Base-by-base conservation (phyloP, 2,888 invertebrate genomes). In the Serrognathus titanus region DNA sequence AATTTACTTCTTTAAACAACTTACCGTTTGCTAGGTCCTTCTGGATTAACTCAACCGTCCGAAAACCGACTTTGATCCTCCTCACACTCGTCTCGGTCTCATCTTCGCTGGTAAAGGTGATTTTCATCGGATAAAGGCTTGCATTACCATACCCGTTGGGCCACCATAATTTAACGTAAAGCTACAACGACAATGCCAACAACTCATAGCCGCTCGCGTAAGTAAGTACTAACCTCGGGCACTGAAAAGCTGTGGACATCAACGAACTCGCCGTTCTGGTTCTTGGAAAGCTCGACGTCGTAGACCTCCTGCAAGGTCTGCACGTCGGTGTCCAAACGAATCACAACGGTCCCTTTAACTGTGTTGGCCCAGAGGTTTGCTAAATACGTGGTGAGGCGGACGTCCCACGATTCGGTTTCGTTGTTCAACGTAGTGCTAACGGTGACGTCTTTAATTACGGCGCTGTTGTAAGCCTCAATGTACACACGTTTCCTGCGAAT, bases 121-220 rank as follows among this genome's bases (percentile, higher is more conserved):
- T 80, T 54, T 79, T 78, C 48, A 93, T 71, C 5, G 81, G 77
- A 71, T 97, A 97, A 3, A 97, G 77, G 0, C 82, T 81, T 72
- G 92, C 95, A 1, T 82, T 75, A 1, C 96, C 96, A 69, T 86
- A 90, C 13, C 95, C 97, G 76, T 94, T 96, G 0, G 98, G 98
- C 97, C 97, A 98, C 98, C 98, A 98, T 13, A 82, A 67, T 43
- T 82, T 73, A 0, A 90, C 82, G 47, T 74, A 66, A 35, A 73
- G 67, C 83, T 84, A 58, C 51, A 66, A 69, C 62, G 61, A 31
- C 24, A 31, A 31, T 7, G 24, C 24, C 24, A 31, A 1, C 24
- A 2, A 6, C 3, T 31, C 6, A 6, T 3, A 31, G 6, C 6
- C 24, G 3, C 24, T 5, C 0, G 3, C 24, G 6, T 7, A 31